phyloP scores from a whole-genome alignment of 1,140 invertebrate genomes.

The Camponotus pennsylvanicus region DNA sequence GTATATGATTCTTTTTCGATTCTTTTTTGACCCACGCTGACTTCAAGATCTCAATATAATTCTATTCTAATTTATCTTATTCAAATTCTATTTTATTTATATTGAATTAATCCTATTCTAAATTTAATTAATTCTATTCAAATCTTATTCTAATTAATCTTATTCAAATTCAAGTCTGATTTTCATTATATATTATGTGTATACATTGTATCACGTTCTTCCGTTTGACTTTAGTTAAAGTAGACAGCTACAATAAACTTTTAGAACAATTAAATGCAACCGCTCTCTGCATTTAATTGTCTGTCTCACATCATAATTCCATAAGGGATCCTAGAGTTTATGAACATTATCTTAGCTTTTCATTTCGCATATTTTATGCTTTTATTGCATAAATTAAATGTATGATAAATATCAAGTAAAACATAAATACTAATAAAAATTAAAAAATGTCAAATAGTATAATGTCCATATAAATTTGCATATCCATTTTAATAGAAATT shows the following conservation, averaged over 20 bases:
- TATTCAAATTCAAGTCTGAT: too few relatives aligned
- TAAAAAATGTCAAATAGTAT: background rate
- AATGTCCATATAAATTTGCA: background rate
- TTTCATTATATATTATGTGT: too few relatives aligned
- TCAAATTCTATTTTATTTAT: too few relatives aligned
- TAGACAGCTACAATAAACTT: constrained; percentile 25
- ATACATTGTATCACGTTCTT: too few relatives aligned
- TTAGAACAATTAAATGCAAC: constrained; percentile 52
- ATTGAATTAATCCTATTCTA: too few relatives aligned
- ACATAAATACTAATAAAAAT: background rate
- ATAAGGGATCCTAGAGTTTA: background rate
- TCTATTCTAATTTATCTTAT: too few relatives aligned
- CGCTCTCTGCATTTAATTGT: constrained; percentile 44
- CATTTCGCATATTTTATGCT: background rate
- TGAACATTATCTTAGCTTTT: background rate
- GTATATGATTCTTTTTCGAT: too few relatives aligned
- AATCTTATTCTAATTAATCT: too few relatives aligned
- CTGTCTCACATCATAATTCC: constrained; percentile 34
- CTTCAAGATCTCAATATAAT: too few relatives aligned
- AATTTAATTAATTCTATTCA: too few relatives aligned
- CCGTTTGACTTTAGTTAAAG: too few relatives aligned
- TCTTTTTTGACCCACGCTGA: too few relatives aligned
- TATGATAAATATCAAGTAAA: background rate
- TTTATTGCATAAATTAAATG: background rate
- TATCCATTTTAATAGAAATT: background rate